Percentiles rank a stretch among this genome's conserved stretches.
phyloP scores from a whole-genome alignment of 37 sponge, comb jelly and placozoan genomes.

The Haliclona indistincta region DNA sequence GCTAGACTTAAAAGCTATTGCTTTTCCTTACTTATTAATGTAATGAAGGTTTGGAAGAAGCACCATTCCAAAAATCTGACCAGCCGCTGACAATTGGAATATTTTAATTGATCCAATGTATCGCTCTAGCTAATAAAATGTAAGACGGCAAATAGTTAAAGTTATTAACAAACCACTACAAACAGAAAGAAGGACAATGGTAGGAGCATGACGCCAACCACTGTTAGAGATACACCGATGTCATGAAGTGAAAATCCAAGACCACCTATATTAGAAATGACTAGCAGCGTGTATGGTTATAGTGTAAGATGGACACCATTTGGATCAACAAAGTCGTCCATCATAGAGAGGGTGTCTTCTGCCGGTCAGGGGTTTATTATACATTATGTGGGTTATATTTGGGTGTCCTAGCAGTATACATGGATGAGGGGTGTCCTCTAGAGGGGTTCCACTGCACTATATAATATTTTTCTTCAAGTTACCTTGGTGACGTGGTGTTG shows the following conservation, averaged over 20 bases:
- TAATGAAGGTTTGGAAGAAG: constrained; percentile 36
- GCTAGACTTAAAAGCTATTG: background rate
- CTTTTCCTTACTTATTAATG: background rate
- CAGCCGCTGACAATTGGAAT: constrained; percentile 12
- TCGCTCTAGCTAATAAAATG: constrained; percentile 42
- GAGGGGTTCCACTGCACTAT: no score
- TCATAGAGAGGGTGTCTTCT: background rate
- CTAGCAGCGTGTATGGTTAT: background rate
- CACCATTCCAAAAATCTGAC: background rate
- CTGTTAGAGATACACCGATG: constrained; percentile 55
- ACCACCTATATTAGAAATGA: constrained; percentile 49
- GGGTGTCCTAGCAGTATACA: no score
- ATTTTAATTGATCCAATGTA: constrained; percentile 16
- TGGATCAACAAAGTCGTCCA: no score
- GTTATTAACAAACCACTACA: constrained; percentile 43
- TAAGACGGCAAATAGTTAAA: no score
- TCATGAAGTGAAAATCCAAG: constrained; percentile 58
- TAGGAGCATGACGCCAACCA: constrained; percentile 45
- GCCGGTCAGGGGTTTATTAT: no score
- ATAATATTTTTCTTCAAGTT: no score
- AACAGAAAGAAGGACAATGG: constrained; percentile 47
- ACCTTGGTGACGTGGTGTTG: constrained; percentile 47
- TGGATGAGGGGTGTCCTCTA: no score
- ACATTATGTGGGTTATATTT: no score
- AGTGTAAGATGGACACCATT: background rate